A percentile compares a stretch with the other conserved stretches of the same genome.
Evolutionary conservation across 2,113 vertebrate species (phyloP).

Genomic region (Heteronetta atricapilla): DNA sequence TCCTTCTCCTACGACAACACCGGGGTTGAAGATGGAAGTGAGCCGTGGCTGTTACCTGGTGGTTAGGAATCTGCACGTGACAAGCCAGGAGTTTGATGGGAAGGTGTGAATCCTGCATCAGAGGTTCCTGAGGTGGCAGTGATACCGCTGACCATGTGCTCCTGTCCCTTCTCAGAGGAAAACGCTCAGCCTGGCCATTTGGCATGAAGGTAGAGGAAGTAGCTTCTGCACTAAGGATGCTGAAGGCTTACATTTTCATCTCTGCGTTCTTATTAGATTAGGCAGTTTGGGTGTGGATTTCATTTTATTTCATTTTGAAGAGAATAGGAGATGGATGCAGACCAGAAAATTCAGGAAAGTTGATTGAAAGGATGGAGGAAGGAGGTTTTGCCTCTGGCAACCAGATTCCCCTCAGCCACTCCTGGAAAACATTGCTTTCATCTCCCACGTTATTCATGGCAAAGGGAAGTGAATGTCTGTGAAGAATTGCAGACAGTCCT

Average conservation of each 20-base stretch:
- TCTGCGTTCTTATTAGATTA: background rate
- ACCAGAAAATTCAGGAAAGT: background rate
- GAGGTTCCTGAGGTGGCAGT: background rate
- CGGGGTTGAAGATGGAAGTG: too few species aligned
- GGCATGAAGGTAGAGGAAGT: background rate
- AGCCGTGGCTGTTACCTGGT: background rate
- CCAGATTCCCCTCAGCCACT: background rate
- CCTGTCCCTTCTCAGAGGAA: background rate
- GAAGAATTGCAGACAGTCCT: background rate
- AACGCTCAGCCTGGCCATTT: background rate
- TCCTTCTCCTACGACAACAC: background rate
- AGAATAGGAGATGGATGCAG: background rate
- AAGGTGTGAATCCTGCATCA: background rate
- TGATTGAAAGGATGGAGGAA: background rate
- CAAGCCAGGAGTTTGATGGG: background rate
- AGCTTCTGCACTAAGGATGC: background rate
- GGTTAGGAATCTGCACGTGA: background rate
- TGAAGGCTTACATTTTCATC: background rate
- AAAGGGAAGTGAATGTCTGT: background rate
- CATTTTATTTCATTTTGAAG: background rate
- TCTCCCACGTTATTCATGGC: background rate
- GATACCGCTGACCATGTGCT: background rate
- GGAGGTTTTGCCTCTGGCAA: background rate
- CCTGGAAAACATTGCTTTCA: background rate
- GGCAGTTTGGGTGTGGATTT: background rate